These are phyloP conservation scores for Plutomurus gul DNA, from an alignment of 1,140 invertebrate genomes.

Conservation along the genomic window DNA sequence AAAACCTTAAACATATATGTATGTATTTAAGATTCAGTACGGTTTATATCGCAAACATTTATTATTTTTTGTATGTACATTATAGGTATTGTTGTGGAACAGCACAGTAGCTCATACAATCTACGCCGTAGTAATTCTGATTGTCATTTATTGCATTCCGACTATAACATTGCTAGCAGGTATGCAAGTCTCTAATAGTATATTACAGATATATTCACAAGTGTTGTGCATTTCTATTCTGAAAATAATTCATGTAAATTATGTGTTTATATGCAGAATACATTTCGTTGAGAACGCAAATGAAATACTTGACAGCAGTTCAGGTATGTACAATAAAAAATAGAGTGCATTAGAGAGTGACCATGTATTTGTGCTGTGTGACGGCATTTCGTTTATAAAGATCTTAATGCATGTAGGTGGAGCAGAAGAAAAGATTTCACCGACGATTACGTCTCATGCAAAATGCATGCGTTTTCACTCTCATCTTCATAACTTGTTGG, in stretches of 20 bases:
- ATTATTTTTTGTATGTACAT: neutral
- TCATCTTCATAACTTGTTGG: constrained; percentile 45
- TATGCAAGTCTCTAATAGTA: too few relatives aligned
- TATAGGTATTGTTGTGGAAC: constrained; percentile 7
- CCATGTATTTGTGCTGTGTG: too few relatives aligned
- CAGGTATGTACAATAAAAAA: neutral
- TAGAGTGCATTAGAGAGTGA: too few relatives aligned
- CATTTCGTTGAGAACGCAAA: constrained; percentile 10
- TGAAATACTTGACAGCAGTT: constrained; percentile 27
- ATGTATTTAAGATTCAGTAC: too few relatives aligned
- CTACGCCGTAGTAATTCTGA: constrained; percentile 9
- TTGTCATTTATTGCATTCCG: constrained; percentile 23
- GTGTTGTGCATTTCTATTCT: too few relatives aligned
- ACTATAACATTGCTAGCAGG: constrained; percentile 33
- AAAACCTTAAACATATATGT: too few relatives aligned
- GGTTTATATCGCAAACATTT: too few relatives aligned
- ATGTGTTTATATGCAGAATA: constrained; percentile 13
- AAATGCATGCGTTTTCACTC: constrained; percentile 42
- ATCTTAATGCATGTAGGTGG: neutral
- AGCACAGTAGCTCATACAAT: neutral
- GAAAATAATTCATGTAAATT: neutral
- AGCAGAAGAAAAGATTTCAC: constrained; percentile 40
- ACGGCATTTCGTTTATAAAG: neutral
- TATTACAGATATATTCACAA: neutral
- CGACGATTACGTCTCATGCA: constrained; percentile 40